A percentile compares a stretch with the other conserved stretches of the same genome.
phyloP scores from a whole-genome alignment of 2,888 invertebrate genomes.

The Linhomoeus sp. region DNA sequence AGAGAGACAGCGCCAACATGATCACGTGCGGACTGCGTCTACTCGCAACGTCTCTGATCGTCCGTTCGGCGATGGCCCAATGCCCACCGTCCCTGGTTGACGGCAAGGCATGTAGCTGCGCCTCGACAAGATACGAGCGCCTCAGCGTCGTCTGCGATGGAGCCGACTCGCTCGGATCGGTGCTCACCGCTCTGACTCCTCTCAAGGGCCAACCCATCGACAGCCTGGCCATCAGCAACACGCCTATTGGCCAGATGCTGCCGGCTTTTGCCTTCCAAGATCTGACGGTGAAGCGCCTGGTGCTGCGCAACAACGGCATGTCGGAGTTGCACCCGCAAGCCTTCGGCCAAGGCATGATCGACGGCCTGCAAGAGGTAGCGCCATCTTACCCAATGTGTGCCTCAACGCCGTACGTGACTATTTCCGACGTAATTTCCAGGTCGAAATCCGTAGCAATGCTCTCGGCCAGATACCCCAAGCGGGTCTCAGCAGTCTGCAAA shows the following conservation, averaged over 20 bases:
- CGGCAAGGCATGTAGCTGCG: slow-evolving; percentile 12
- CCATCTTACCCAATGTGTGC: no score
- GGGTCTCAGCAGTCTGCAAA: slow-evolving; percentile 4
- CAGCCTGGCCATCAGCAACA: slow-evolving; percentile 18
- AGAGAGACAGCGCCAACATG: no score
- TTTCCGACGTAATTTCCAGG: neutral
- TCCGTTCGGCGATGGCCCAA: neutral
- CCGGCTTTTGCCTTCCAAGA: slow-evolving; percentile 17
- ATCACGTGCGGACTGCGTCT: no score
- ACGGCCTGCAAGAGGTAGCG: slow-evolving; percentile 12
- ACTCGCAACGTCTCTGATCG: neutral
- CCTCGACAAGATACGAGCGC: slow-evolving; percentile 17
- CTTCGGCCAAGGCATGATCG: slow-evolving; percentile 13
- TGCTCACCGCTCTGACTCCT: slow-evolving; percentile 7
- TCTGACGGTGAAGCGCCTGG: slow-evolving; percentile 13
- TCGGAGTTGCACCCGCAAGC: slow-evolving; percentile 13
- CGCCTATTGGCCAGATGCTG: slow-evolving; percentile 15
- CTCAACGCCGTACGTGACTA: no score
- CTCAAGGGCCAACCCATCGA: slow-evolving; percentile 10
- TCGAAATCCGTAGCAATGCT: slow-evolving; percentile 17
- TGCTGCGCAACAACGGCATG: slow-evolving; percentile 17
- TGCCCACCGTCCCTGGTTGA: neutral
- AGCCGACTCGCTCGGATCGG: slow-evolving; percentile 12
- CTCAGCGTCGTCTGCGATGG: slow-evolving; percentile 17
- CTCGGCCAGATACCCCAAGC: slow-evolving; percentile 6